phyloP scores from a whole-genome alignment of 2,113 vertebrate species.

The Syngnathus scovelli region DNA sequence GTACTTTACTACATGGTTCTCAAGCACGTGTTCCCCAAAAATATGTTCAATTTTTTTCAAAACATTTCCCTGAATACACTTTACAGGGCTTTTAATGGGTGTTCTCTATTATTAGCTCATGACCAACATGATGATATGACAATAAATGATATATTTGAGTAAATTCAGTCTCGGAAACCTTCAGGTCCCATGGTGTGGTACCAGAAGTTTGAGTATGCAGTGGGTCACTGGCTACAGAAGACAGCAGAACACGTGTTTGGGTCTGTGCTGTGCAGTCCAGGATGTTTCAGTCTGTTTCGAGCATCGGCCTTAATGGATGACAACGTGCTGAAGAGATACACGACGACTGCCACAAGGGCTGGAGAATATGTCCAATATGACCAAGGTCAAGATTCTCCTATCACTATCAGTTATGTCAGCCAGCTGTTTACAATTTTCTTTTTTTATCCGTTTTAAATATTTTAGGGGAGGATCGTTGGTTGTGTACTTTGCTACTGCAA shows the following conservation, averaged over 20 bases:
- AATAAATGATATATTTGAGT: neutral
- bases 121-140: too few relatives aligned
- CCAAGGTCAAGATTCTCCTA: conserved; percentile 61
- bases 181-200: conserved; percentile 81
- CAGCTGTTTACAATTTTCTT: neutral
- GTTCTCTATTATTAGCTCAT: too few relatives aligned
- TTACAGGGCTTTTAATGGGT: too few relatives aligned
- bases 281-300: conserved; percentile 78
- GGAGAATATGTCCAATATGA: conserved; percentile 75
- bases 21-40: too few relatives aligned
- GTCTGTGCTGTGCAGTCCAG: conserved; percentile 77
- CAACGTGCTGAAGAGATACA: conserved; percentile 74
- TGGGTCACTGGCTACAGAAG: conserved; percentile 80
- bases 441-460: neutral
- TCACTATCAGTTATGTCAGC: neutral
- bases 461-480: conserved; percentile 80
- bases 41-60: too few relatives aligned
- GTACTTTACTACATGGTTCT: too few relatives aligned
- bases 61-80: too few relatives aligned
- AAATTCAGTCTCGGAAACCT: neutral
- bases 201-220: conserved; percentile 81
- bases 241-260: conserved; percentile 78
- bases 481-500: conserved; percentile 76
- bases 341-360: conserved; percentile 67
- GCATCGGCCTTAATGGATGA: conserved; percentile 78